Evolutionary conservation across 2,888 invertebrate species (phyloP), one percentile per base, ranked within the genome.

Genomic region (Erebia aethiops): DNA sequence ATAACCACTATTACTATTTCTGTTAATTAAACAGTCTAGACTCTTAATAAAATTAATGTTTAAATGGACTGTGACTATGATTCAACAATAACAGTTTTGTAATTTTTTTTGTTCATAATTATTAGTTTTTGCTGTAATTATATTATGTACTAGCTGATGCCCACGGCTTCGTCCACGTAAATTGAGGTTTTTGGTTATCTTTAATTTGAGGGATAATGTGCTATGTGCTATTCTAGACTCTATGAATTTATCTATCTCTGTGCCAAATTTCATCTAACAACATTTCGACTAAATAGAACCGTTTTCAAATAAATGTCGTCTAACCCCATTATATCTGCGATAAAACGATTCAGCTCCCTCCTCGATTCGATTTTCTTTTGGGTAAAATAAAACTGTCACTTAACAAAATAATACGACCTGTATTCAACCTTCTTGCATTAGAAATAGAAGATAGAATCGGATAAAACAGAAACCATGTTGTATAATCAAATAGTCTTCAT

Each of bases 341-440:
- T 87, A 86, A 85, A 80, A 81, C 79, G 79, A 80, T 81, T 82
- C 76, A 71, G 61, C 79, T 75, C 83, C 83, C 81, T 79, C 76
- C 71, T 76, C 75, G 70, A 86, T 84, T 82, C 78, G 77, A 86
- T 85, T 87, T 85, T 76, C 76, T 74, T 72, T 69, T 56, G 74
- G 75, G 73, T 64, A 72, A 77, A 75, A 73, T 71, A 73, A 76
- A 76, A 74, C 72, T 67, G 60, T 63, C 41, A n/a, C 57, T 14
- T 18, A 69, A 5, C 46, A 14, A 46, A 66, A 56, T 21, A 43
- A 54, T 18, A 46, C n/a, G 41, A 49, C 11, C 14, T 13, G 54
- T 21, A 35, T 41, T 64, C 35, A 41, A 64, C 41, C 54, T 41
- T 64, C n/a, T 18, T 16, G 35, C 52, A 14, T 13, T 1, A 16